Conservation (phyloP, 2,888 invertebrate genomes). For the Masnerella sp. region DNA sequence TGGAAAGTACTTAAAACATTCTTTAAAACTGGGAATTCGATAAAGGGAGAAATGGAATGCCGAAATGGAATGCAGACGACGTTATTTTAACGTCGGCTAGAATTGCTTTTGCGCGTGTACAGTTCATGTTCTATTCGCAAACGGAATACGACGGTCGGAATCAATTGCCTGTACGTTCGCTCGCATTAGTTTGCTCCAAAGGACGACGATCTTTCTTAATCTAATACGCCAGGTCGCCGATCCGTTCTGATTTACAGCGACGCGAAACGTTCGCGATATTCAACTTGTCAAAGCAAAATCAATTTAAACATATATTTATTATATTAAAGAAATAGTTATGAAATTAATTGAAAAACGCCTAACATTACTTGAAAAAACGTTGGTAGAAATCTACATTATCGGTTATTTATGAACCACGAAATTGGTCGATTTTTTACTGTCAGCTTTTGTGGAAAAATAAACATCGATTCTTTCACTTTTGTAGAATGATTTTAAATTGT, state of each 20-base stretch:
- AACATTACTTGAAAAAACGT: too few species aligned
- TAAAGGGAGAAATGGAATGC: slow-evolving; percentile 24
- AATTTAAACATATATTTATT: too few species aligned
- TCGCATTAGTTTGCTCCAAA: slow-evolving; percentile 26
- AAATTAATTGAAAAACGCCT: too few species aligned
- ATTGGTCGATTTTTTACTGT: too few species aligned
- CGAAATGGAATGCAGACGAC: slow-evolving; percentile 34
- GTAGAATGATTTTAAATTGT: too few species aligned
- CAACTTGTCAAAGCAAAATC: too few species aligned
- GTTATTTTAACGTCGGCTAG: slow-evolving; percentile 30
- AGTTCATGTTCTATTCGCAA: slow-evolving; percentile 38
- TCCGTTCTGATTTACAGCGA: slow-evolving; percentile 21
- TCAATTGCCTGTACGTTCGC: slow-evolving; percentile 40
- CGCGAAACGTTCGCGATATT: slow-evolving; percentile 25
- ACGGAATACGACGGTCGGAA: slow-evolving; percentile 39
- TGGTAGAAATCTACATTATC: too few species aligned
- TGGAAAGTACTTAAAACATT: slow-evolving; percentile 29
- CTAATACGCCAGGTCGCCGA: slow-evolving; percentile 3
- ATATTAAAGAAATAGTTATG: too few species aligned
- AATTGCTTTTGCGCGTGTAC: slow-evolving; percentile 20
- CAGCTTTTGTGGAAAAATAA: too few species aligned
- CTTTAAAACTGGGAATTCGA: slow-evolving; percentile 30
- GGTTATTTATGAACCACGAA: too few species aligned
- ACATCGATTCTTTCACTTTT: too few species aligned
- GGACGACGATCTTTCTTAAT: slow-evolving; percentile 40